These are phyloP conservation scores for Rhabdomys pumilio DNA, from an alignment of 2,797 vertebrate genomes.

Conservation along the genomic window DNA sequence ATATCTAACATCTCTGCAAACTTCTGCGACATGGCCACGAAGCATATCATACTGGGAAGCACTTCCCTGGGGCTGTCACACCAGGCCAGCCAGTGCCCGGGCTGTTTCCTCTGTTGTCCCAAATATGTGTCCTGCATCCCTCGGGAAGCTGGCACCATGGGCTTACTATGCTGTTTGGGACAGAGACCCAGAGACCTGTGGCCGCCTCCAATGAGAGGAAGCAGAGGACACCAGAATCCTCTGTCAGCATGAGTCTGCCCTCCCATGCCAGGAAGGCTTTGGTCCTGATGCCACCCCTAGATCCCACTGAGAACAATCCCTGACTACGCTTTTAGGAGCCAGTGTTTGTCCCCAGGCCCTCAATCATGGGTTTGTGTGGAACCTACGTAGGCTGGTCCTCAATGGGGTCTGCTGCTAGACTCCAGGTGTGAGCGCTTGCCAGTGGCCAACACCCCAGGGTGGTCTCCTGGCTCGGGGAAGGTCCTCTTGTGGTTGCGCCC, in stretches of 20 bases:
- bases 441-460: constrained; percentile 83
- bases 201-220: neutral
- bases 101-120: neutral
- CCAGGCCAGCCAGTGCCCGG: neutral
- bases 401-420: constrained; percentile 97
- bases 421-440: constrained; percentile 95
- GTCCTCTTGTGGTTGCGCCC: constrained; percentile 93
- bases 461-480: constrained; percentile 91
- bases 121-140: fast-evolving
- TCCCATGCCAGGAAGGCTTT: neutral
- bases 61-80: neutral
- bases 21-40: neutral
- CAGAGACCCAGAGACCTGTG: neutral
- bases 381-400: constrained; percentile 20
- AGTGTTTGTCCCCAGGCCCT: neutral
- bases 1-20: neutral
- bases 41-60: neutral
- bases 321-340: neutral
- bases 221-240: neutral
- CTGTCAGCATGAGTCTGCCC: too few relatives aligned
- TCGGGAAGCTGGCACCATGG: neutral
- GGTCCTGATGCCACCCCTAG: neutral
- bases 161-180: fast-evolving
- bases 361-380: fast-evolving
- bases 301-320: neutral